Evolutionary conservation across 2,797 vertebrate genomes (phyloP).

Genomic region (Tiaroga cobitis): DNA sequence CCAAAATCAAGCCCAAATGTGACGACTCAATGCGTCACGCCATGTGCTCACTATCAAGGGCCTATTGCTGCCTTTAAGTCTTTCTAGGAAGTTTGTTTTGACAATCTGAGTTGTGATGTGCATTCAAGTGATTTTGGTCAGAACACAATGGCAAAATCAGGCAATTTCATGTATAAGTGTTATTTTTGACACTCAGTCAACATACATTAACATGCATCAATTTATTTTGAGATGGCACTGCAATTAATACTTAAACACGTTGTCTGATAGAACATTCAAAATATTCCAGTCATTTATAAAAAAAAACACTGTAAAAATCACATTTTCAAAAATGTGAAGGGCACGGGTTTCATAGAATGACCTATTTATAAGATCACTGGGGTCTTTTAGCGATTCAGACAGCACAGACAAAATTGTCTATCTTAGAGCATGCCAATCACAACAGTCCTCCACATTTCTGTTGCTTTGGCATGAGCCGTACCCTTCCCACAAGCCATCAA

Average conservation of each 20-base stretch:
- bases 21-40: not conserved
- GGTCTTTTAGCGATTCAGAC: constrained; percentile 11
- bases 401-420: constrained; percentile 5
- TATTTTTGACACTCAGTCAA: too few species aligned
- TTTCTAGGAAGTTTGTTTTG: not conserved
- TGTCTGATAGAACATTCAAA: not conserved
- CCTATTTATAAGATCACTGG: not conserved
- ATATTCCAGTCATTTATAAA: not conserved
- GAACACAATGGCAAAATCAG: not conserved
- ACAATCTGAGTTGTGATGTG: not conserved
- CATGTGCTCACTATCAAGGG: not conserved
- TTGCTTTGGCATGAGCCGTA: not conserved
- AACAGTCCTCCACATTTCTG: constrained; percentile 33
- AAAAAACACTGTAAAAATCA: not conserved
- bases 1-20: not conserved
- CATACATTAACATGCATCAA: not conserved
- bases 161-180: not conserved
- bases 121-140: not conserved
- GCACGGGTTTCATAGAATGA: not conserved
- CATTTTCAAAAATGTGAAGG: not conserved
- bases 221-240: not conserved
- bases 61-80: not conserved
- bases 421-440: constrained; percentile 14
- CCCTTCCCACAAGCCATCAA: constrained; percentile 27
- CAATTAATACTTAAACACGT: not conserved